These are phyloP conservation scores for Mythimna loreyi DNA, from an alignment of 2,888 invertebrate genomes.

Conservation along the genomic window DNA sequence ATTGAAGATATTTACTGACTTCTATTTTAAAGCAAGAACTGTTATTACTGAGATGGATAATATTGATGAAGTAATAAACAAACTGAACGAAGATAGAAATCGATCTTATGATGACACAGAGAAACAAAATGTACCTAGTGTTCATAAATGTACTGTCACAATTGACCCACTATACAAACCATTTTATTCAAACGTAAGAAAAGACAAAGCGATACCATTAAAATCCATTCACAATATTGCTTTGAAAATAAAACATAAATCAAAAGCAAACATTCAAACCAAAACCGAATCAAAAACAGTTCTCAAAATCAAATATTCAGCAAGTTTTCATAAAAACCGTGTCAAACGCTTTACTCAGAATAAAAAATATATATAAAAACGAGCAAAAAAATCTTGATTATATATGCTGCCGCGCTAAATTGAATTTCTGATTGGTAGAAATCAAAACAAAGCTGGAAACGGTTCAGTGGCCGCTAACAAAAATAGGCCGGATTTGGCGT, in stretches of 20 bases:
- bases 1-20: constrained; percentile 13
- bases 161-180: background rate
- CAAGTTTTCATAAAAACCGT: constrained; percentile 45
- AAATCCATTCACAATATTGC: background rate
- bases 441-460: constrained; percentile 66
- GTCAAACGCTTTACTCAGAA: constrained; percentile 45
- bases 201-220: background rate
- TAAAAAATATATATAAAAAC: constrained; percentile 29
- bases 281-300: constrained; percentile 27
- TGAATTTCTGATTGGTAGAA: constrained; percentile 69
- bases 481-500: constrained; percentile 77
- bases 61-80: background rate
- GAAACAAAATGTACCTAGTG: too few relatives aligned
- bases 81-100: background rate
- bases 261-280: constrained; percentile 16
- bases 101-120: background rate
- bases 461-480: constrained; percentile 77
- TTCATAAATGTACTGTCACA: background rate
- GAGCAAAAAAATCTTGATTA: constrained; percentile 59
- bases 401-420: constrained; percentile 61
- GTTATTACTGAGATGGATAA: background rate
- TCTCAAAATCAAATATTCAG: constrained; percentile 42
- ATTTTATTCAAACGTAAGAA: background rate
- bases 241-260: constrained; percentile 11
- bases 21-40: constrained; percentile 4